Conservation (phyloP, 2,797 vertebrate genomes). For the Scolopax bukidnonensis region DNA sequence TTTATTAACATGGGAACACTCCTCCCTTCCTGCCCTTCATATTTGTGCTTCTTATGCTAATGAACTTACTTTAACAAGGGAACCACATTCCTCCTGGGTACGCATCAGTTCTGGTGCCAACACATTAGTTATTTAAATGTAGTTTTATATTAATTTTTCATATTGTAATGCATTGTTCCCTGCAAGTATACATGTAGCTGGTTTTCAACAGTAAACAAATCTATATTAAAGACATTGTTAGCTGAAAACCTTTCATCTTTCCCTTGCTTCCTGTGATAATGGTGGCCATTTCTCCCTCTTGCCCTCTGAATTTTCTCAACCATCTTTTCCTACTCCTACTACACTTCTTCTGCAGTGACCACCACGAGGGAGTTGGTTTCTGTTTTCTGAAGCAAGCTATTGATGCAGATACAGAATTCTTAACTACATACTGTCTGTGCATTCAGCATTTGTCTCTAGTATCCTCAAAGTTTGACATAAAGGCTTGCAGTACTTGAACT, state of each 20-base stretch:
- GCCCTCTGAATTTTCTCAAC: background rate
- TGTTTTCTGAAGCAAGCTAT: background rate
- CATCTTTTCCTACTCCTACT: background rate
- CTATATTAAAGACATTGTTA: slow-evolving; percentile 13
- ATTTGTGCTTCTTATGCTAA: slow-evolving; percentile 67
- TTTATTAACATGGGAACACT: slow-evolving; percentile 68
- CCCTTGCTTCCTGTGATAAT: background rate
- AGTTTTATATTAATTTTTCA: slow-evolving; percentile 66
- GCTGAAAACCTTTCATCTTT: slow-evolving; percentile 27
- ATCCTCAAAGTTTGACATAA: slow-evolving; percentile 17
- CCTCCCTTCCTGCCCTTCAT: slow-evolving; percentile 49
- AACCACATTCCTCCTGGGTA: slow-evolving; percentile 61
- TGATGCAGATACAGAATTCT: slow-evolving; percentile 2
- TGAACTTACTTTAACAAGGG: slow-evolving; percentile 57
- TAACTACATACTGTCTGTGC: background rate
- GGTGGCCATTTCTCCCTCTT: background rate
- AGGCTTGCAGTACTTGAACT: background rate
- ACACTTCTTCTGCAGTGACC: background rate
- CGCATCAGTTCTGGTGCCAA: slow-evolving; percentile 29
- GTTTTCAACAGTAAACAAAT: slow-evolving; percentile 44
- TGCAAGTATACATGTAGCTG: slow-evolving; percentile 25
- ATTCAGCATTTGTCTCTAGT: background rate
- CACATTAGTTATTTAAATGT: slow-evolving; percentile 70
- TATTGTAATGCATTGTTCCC: slow-evolving; percentile 62
- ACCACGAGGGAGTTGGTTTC: background rate